Evolutionary conservation across 37 sponge, comb jelly and placozoan species (phyloP).

Genomic region (Agelas oroides): DNA sequence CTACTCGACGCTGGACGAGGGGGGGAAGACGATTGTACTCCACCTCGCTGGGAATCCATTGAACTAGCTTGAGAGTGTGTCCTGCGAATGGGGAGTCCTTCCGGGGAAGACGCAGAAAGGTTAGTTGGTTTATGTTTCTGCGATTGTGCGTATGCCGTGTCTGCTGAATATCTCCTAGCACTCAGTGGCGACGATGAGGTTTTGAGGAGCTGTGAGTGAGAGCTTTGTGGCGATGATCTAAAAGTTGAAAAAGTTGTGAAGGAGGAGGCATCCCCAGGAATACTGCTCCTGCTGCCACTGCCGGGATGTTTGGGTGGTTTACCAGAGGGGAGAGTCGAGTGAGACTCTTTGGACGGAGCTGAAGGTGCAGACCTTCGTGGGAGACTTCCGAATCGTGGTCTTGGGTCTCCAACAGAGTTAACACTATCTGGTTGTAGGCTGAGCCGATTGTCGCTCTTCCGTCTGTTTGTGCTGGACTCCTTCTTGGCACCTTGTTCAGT

Average conservation of each 20-base stretch:
- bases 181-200: too few relatives aligned
- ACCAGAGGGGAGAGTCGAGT: not conserved
- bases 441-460: conserved; percentile 3
- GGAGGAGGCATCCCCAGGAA: not conserved
- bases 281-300: not conserved
- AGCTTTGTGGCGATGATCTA: not conserved
- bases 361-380: conserved; percentile 17
- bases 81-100: too few relatives aligned
- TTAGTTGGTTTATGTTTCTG: not conserved
- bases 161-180: too few relatives aligned
- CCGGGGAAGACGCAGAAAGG: not conserved
- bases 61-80: too few relatives aligned
- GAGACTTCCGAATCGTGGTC: not conserved
- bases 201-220: too few relatives aligned
- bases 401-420: not conserved
- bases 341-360: conserved; percentile 4
- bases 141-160: not conserved
- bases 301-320: not conserved
- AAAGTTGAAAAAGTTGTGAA: too few relatives aligned
- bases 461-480: not conserved
- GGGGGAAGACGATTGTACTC: not conserved
- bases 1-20: not conserved
- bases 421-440: not conserved
- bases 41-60: too few relatives aligned
- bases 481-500: not conserved